Conservation (phyloP, 2,888 invertebrate species). For the Eubasilissa splendida region DNA sequence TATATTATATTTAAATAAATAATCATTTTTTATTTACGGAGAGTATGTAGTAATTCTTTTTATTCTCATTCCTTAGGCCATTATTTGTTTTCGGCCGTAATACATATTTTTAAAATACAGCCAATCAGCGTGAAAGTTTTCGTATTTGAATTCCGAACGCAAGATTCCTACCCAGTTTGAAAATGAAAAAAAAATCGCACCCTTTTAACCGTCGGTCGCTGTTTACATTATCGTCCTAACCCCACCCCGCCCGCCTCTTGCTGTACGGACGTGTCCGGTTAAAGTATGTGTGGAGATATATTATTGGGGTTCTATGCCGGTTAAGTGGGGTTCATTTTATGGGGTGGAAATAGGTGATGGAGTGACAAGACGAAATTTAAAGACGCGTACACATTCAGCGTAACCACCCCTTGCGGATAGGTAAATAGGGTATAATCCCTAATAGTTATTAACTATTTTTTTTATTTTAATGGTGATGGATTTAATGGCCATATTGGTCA, state of each 20-base stretch:
- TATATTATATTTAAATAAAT: too few species aligned
- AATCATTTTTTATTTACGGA: too few species aligned
- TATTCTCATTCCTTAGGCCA: too few species aligned
- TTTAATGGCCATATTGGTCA: too few species aligned
- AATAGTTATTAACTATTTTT: too few species aligned
- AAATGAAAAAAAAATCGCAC: constrained; percentile 25
- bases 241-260: constrained; percentile 43
- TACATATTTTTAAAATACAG: not conserved
- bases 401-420: too few species aligned
- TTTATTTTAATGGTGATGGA: too few species aligned
- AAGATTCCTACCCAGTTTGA: constrained; percentile 32
- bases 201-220: constrained; percentile 49
- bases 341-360: constrained; percentile 14
- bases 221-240: constrained; percentile 52
- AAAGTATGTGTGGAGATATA: constrained; percentile 19
- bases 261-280: constrained; percentile 11
- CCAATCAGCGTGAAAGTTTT: constrained; percentile 40
- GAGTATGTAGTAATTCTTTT: too few species aligned
- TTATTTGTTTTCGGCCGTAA: too few species aligned
- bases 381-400: not conserved
- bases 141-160: constrained; percentile 45
- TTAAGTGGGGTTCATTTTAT: constrained; percentile 9
- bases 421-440: too few species aligned
- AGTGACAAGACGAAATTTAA: constrained; percentile 11
- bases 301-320: not conserved